Conservation (phyloP, 2,113 vertebrate species). For the Chascanopsetta lugubris region DNA sequence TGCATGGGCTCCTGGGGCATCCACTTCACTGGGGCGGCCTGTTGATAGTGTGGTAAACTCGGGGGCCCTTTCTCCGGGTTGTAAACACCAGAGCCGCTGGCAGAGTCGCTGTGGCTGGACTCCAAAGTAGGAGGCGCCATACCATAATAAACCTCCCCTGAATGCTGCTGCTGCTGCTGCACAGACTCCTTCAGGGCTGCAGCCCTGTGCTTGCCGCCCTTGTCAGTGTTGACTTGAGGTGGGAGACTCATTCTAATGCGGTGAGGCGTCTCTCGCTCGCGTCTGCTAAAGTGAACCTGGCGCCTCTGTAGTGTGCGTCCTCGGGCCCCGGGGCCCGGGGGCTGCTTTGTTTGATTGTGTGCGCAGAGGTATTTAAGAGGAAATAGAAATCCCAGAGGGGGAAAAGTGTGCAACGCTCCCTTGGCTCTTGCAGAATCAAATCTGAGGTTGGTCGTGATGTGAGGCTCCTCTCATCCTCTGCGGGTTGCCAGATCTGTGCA, state of each 20-base stretch:
- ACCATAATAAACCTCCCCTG: conserved; percentile 87
- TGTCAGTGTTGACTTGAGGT: conserved; percentile 88
- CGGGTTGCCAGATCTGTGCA: conserved; percentile 61
- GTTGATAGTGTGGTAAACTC: conserved; percentile 85
- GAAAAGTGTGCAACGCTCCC: conserved; percentile 57
- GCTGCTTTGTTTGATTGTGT: conserved; percentile 54
- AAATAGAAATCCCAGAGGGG: conserved; percentile 67
- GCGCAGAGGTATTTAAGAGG: conserved; percentile 60
- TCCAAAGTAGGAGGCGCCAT: conserved; percentile 83
- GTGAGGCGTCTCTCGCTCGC: conserved; percentile 15
- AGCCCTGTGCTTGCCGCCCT: conserved; percentile 85
- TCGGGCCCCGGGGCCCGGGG: conserved; percentile 25
- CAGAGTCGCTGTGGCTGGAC: conserved; percentile 74
- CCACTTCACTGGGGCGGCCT: conserved; percentile 84
- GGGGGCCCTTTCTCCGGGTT: conserved; percentile 86
- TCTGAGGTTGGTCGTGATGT: conserved; percentile 59
- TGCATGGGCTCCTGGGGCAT: conserved; percentile 79
- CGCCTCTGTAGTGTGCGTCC: conserved; percentile 46
- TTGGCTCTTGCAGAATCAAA: conserved; percentile 63
- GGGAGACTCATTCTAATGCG: conserved; percentile 91
- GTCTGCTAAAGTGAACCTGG: conserved; percentile 30
- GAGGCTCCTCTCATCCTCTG: conserved; percentile 70
- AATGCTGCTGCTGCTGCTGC: too few species aligned
- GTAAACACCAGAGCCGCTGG: conserved; percentile 83
- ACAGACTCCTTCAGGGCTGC: conserved; percentile 85